Percentiles rank a stretch among this genome's conserved stretches.
Evolutionary conservation across 2,888 invertebrate species (phyloP).

Genomic region (Globia sparganii): DNA sequence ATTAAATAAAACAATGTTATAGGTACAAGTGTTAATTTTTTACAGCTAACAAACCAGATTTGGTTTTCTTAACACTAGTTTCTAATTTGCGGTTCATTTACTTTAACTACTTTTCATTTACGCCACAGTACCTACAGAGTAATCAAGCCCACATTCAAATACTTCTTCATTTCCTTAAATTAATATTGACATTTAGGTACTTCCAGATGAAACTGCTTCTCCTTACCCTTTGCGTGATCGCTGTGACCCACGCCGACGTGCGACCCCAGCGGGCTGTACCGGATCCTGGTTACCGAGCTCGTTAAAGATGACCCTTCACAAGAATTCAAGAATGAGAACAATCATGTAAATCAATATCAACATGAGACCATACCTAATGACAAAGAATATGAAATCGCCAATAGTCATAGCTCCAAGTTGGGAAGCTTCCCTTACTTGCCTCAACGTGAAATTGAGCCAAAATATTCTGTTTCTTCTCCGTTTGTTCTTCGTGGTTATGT

Average conservation of each 20-base stretch:
- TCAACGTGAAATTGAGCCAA: slow-evolving; percentile 2
- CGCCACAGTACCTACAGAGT: background rate
- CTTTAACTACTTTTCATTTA: background rate
- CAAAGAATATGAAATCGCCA: slow-evolving; percentile 1
- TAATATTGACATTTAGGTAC: slow-evolving; percentile 8
- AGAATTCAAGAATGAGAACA: background rate
- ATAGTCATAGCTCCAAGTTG: background rate
- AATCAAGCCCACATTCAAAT: background rate
- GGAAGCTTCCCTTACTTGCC: too few species aligned
- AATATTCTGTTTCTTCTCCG: background rate
- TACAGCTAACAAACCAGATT: background rate
- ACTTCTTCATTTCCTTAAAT: background rate
- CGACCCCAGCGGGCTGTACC: slow-evolving; percentile 63
- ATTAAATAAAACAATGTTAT: background rate
- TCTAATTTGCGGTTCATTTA: background rate
- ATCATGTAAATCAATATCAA: background rate
- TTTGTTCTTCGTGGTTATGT: background rate
- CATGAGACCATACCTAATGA: background rate
- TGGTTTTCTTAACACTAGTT: background rate
- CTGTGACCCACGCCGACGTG: slow-evolving; percentile 57
- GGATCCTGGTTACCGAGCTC: slow-evolving; percentile 41
- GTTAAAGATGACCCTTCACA: background rate
- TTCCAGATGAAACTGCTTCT: slow-evolving; percentile 71
- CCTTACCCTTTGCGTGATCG: slow-evolving; percentile 51
- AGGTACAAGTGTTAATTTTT: too few species aligned